Evolutionary conservation across 37 sponge, comb jelly and placozoan genomes (phyloP), one percentile per base, ranked within the genome.

Genomic region (Bolinopsis microptera): DNA sequence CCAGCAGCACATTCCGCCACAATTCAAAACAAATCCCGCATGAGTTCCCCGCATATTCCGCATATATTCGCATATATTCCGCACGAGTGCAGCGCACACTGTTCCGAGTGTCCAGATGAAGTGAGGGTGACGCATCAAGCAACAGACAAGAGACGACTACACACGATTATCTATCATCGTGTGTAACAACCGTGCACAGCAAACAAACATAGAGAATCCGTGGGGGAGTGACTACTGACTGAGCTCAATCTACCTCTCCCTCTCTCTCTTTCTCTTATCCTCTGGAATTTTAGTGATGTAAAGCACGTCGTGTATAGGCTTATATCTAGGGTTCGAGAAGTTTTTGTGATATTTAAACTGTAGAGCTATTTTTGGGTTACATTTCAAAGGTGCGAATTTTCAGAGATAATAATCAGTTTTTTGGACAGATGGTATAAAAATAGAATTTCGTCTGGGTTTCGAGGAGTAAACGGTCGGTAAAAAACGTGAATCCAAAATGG

Each of bases 221-320:
- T n/a, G 74, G 74, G 74, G 74, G 74, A 70, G 74, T 70, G 74
- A 26, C 28, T 2, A n/a, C n/a, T n/a, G n/a, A n/a, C n/a, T n/a
- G n/a, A n/a, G n/a, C n/a, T n/a, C n/a, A n/a, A n/a, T n/a, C n/a
- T n/a, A n/a, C n/a, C n/a, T 9, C 68, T 48, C 61, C 61, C 61
- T 48, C 5, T 5, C 9, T 48, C 9, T 48, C 61, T 18, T 48
- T 48, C 61, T 48, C 13, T 13, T 13, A 13, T n/a, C n/a, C 5
- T 5, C 61, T 48, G 61, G 61, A 48, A 48, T 48, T 48, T 48
- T 48, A 5, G 61, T 48, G 61, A 48, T 48, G 61, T 48, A 48
- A 48, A 13, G 61, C 5, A 48, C 5, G 61, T 48, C 61, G 61
- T 48, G 61, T 13, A 48, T 48, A 5, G 61, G 61, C 9, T 48